Conservation (phyloP, 1,140 invertebrate genomes). For the Armadillidium nasatum region DNA sequence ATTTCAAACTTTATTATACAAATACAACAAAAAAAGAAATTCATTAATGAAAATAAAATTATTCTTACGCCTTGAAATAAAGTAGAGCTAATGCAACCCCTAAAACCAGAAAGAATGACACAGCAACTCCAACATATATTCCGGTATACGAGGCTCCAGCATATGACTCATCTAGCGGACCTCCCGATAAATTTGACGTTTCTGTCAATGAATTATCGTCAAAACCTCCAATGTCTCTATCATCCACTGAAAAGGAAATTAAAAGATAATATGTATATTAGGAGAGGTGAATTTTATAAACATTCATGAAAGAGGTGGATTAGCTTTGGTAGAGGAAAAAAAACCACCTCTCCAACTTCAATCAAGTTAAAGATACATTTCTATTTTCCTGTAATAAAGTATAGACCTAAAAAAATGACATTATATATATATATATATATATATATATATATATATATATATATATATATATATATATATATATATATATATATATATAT, state of each 20-base stretch:
- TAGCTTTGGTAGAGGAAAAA: too few species aligned
- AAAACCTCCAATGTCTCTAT: slow-evolving; percentile 39
- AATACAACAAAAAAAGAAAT: background rate
- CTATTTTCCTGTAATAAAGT: too few species aligned
- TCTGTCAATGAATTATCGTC: slow-evolving; percentile 44
- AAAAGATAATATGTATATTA: background rate
- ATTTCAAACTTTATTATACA: background rate
- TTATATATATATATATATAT: background rate
- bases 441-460: too few species aligned
- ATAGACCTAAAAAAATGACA: background rate
- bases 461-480: too few species aligned
- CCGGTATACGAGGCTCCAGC: slow-evolving; percentile 35
- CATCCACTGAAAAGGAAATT: slow-evolving; percentile 25
- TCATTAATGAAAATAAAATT: background rate
- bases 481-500: too few species aligned
- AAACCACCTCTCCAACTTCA: too few species aligned
- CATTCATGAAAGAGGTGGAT: too few species aligned
- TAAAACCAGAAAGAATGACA: slow-evolving; percentile 49
- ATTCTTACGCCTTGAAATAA: slow-evolving; percentile 49
- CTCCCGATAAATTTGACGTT: slow-evolving; percentile 31
- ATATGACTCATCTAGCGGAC: slow-evolving; percentile 17
- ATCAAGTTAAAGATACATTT: too few species aligned
- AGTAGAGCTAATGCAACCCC: slow-evolving; percentile 48
- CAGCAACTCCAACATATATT: slow-evolving; percentile 49
- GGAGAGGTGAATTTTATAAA: background rate